These are phyloP conservation scores for Synodontis membranacea DNA, from an alignment of 2,113 vertebrate genomes.

Conservation along the genomic window DNA sequence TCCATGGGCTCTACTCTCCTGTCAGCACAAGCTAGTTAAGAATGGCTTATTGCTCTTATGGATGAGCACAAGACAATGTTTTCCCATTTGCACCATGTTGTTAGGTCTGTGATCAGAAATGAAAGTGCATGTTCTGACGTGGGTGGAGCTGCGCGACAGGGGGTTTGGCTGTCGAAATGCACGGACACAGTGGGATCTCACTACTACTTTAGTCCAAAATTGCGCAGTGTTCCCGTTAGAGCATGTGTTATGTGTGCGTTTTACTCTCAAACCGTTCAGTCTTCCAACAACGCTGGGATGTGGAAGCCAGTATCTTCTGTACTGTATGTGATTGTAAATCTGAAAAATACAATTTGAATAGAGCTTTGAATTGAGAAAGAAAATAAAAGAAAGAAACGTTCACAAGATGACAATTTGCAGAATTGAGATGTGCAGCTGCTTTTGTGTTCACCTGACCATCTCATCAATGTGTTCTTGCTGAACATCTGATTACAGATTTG, in stretches of 20 bases:
- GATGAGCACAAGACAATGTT: not conserved
- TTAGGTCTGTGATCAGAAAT: constrained; percentile 4
- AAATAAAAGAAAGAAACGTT: too few species aligned
- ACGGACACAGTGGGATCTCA: not conserved
- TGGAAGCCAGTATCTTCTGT: not conserved
- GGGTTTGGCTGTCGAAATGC: not conserved
- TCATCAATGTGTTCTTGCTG: too few species aligned
- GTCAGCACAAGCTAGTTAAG: not conserved
- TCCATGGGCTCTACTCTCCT: too few species aligned
- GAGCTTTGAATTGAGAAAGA: too few species aligned
- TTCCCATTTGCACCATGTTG: not conserved
- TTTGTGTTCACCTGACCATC: too few species aligned
- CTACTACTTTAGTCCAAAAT: not conserved
- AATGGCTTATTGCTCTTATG: not conserved
- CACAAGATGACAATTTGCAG: not conserved
- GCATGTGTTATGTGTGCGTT: not conserved
- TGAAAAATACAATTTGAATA: not conserved
- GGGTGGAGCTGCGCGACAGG: not conserved
- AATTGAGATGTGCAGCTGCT: not conserved
- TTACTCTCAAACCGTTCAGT: not conserved
- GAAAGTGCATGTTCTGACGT: not conserved
- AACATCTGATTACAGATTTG: too few species aligned
- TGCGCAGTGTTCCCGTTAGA: not conserved
- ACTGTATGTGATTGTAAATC: not conserved
- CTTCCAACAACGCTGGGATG: not conserved